phyloP scores from a whole-genome alignment of 2,113 vertebrate species.

The Podarcis cretensis region DNA sequence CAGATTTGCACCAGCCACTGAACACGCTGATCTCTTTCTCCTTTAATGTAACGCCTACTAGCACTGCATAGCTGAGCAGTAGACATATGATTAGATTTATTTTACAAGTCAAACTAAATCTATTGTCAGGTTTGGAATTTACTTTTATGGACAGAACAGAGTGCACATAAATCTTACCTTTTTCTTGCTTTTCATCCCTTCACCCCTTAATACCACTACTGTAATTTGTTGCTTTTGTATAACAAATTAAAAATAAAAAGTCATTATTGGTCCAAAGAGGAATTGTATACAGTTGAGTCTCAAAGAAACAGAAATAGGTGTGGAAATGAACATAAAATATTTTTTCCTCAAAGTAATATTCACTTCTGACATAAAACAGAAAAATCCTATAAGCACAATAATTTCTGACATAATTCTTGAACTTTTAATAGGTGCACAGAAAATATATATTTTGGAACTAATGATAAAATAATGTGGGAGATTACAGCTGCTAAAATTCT shows the following conservation, averaged over 20 bases:
- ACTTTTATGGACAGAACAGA: background rate
- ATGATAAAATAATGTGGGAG: background rate
- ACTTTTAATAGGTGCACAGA: background rate
- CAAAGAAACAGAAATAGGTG: background rate
- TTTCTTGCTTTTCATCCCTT: background rate
- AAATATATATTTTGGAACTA: background rate
- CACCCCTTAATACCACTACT: background rate
- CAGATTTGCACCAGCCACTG: background rate
- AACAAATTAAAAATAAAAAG: background rate
- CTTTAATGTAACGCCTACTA: background rate
- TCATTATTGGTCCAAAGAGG: background rate
- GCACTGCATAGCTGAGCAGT: background rate
- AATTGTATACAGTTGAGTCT: fast-evolving
- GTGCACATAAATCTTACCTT: background rate
- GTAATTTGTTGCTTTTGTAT: background rate
- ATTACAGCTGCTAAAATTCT: background rate
- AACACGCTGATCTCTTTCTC: background rate
- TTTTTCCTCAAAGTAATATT: background rate
- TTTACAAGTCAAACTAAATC: background rate
- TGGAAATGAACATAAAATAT: background rate
- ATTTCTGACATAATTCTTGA: background rate
- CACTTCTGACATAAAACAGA: background rate
- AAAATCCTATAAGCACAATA: too few species aligned
- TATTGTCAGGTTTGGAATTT: too few species aligned
- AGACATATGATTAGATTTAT: background rate